phyloP scores from a whole-genome alignment of 2,888 invertebrate species.

The Mylabris sibirica region DNA sequence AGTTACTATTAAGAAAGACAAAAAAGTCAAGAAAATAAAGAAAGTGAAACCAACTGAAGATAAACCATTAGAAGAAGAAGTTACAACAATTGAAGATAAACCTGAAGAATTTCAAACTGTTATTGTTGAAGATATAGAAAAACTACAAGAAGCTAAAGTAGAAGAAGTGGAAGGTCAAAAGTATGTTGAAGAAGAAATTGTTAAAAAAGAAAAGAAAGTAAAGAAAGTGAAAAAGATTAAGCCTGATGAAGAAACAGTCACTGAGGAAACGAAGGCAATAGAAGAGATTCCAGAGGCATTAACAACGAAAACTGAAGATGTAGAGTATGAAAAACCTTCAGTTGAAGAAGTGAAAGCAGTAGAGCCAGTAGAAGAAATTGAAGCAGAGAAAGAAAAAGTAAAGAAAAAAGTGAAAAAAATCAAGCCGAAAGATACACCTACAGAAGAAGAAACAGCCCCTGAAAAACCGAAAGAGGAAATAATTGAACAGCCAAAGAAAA shows the following conservation, averaged over 20 bases:
- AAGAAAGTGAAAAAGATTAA: constrained; percentile 26
- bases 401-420: constrained; percentile 39
- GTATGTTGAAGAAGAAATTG: constrained; percentile 38
- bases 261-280: too few species aligned
- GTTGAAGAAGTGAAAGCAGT: constrained; percentile 39
- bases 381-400: constrained; percentile 26
- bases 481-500: constrained; percentile 41
- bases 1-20: constrained; percentile 56
- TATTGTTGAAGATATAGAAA: constrained; percentile 37
- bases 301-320: not conserved
- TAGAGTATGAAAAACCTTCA: too few species aligned
- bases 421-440: not conserved
- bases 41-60: constrained; percentile 48
- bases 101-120: constrained; percentile 20
- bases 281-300: constrained; percentile 34
- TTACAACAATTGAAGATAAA: constrained; percentile 29
- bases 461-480: constrained; percentile 41
- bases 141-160: constrained; percentile 36
- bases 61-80: constrained; percentile 46
- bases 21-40: constrained; percentile 50
- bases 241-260: constrained; percentile 53
- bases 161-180: constrained; percentile 27
- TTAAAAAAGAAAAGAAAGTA: constrained; percentile 44
- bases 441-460: constrained; percentile 39
- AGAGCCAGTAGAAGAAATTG: constrained; percentile 38